These are phyloP conservation scores for Tragelaphus scriptus DNA, from an alignment of 2,113 vertebrate genomes.

Conservation along the genomic window DNA sequence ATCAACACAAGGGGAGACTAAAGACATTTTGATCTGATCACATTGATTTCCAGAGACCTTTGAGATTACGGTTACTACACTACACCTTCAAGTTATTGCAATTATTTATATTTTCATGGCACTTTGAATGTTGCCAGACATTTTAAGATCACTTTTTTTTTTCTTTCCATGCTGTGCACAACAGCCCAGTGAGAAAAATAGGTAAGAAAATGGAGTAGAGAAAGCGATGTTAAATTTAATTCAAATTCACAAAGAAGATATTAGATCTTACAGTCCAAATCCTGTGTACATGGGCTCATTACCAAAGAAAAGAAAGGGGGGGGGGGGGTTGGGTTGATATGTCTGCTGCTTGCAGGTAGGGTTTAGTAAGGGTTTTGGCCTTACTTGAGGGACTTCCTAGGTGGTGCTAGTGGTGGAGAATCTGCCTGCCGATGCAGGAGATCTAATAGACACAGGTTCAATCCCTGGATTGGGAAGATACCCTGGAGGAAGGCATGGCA, in stretches of 20 bases:
- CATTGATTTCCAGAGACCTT: not conserved
- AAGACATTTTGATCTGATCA: not conserved
- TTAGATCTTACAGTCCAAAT: not conserved
- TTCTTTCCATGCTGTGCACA: not conserved
- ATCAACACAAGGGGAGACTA: not conserved
- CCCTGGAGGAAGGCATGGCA: not conserved
- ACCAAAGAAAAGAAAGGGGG: not conserved
- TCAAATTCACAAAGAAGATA: not conserved
- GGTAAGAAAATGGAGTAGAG: not conserved
- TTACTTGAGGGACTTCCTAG: not conserved
- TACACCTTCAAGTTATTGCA: not conserved
- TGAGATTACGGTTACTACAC: not conserved
- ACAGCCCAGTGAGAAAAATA: not conserved
- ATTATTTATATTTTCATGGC: not conserved
- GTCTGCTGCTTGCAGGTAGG: not conserved
- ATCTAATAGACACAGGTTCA: not conserved
- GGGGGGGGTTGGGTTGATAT: not conserved
- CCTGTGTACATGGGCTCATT: not conserved
- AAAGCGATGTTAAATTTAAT: not conserved
- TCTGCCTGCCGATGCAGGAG: not conserved
- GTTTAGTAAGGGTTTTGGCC: not conserved
- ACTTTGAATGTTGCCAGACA: not conserved
- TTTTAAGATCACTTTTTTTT: not conserved
- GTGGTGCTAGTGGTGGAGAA: not conserved
- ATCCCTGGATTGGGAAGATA: not conserved